A percentile compares a stretch with the other conserved stretches of the same genome.
These are phyloP conservation scores for Fistularia tabacaria DNA, from an alignment of 2,797 vertebrate genomes.

Conservation along the genomic window DNA sequence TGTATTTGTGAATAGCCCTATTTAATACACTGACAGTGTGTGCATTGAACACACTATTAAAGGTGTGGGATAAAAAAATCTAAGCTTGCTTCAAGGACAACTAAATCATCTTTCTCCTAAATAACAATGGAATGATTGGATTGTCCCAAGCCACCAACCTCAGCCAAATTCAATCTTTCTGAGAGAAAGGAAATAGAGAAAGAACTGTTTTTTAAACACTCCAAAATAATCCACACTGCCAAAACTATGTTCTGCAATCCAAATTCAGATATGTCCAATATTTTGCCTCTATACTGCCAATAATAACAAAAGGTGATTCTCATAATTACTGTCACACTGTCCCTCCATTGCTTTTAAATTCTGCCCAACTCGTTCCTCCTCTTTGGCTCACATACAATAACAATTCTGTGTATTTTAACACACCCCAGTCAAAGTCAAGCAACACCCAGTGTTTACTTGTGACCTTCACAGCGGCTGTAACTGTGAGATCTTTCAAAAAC, in stretches of 20 bases:
- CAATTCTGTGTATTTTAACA: constrained; percentile 55
- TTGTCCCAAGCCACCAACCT: constrained; percentile 58
- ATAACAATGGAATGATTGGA: constrained; percentile 64
- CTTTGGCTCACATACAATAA: constrained; percentile 41
- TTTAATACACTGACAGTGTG: no score
- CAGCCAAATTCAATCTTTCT: constrained; percentile 55
- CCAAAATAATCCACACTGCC: constrained; percentile 45
- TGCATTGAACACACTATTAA: no score
- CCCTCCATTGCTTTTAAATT: constrained; percentile 23
- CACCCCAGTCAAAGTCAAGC: constrained; percentile 60
- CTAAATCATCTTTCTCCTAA: constrained; percentile 56
- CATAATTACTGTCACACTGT: background rate
- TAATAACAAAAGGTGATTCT: constrained; percentile 13
- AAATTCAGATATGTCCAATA: constrained; percentile 13
- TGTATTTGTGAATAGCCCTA: no score
- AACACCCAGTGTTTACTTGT: constrained; percentile 48
- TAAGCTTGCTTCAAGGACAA: constrained; percentile 13
- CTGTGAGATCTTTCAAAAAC: constrained; percentile 42
- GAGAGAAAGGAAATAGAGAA: constrained; percentile 45
- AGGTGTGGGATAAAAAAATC: background rate
- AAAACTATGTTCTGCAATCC: constrained; percentile 22
- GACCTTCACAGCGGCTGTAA: constrained; percentile 51
- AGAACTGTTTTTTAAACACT: constrained; percentile 47
- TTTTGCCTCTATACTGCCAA: constrained; percentile 22
- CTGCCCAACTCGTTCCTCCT: constrained; percentile 13